Evolutionary conservation across 2,888 invertebrate genomes (phyloP), one percentile per base, ranked within the genome.

Genomic region (Heliconius erato): DNA sequence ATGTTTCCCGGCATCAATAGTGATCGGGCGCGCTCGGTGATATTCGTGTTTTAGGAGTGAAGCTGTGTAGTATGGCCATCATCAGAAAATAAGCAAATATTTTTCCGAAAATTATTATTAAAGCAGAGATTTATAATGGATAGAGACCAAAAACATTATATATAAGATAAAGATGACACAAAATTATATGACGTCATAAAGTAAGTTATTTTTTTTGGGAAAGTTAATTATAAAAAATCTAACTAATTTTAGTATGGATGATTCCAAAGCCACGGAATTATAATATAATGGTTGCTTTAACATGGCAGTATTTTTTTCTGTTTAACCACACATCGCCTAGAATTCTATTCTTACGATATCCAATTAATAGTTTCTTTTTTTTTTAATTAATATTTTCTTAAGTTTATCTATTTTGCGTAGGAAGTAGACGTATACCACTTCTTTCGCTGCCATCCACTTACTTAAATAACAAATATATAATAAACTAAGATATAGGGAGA

Each of bases 1-100:
- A 88, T 87, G 88, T 92, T 94, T 94, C 91, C 92, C 92, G 92
- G 92, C 94, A 94, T 95, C 94, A 92, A 95, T 95, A 90, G 94
- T 80, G 81, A 83, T 94, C 94, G 94, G 91, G 82, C 44, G 78
- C 54, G 85, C 86, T 94, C 94, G 94, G 91, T 54, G 79, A 79
- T 44, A 67, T 84, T 93, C 94, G 80, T 85, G 85, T 81, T 86
- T 86, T 65, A 80, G 86, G 86, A 86, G 90, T 90, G 94, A 94
- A 92, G 94, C 93, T 94, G 94, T 87, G 67, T 80, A 84, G 89
- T 90, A 92, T 90, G 88, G 87, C 92, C 87, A 90, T 82, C 49
- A 28, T 74, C 32, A n/a, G 59, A n/a, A 16, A 67, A 40, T 16
- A 67, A 5, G 5, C 11, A 79, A 40, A 16, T 12, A 28, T 23